Evolutionary conservation across 2,113 vertebrate species (phyloP), one percentile per base, ranked within the genome.

Genomic region (Echinops telfairi): DNA sequence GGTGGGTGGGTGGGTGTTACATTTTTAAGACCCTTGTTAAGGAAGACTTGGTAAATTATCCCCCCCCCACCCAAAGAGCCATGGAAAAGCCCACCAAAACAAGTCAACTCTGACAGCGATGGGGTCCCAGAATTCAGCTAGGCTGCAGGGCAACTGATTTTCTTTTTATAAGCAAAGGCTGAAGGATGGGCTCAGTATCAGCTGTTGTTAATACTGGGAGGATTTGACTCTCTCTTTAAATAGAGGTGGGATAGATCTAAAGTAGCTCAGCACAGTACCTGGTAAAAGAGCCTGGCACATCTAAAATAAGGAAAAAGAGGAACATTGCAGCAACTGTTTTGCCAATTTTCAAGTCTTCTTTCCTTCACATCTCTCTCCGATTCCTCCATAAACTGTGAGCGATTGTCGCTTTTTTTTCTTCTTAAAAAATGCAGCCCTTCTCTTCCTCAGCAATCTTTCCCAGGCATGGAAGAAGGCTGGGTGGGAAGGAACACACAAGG

Each of bases 171-270:
- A 73, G n/a, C 33, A 14, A 58, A 20, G 60, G 60, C 16, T 62
- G 60, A 40, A 86, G 27, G 27, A 33, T 40, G 60, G 60, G 27
- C 9, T 66, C 3, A 17, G 25, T 14, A 22, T 83, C 25, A 3
- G 27, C 31, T n/a, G 9, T 68, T 53, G 64, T n/a, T 53, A 36
- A 81, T 36, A 83, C 1, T 20, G 9, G 1, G 33, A 79, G 62
- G 12, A 33, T 38, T 92, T 71, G 47, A 80, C 29, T 92, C 29
- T 73, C 33, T 27, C 31, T 94, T 84, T 92, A 88, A 84, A 87
- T n/a, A 82, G 68, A 70, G 29, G 66, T 84, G 58, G 66, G 40
- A 60, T 23, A 81, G 66, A 64, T 62, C n/a, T 6, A 68, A 92
- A 94, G 20, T 25, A 80, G 15, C 29, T 84, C 66, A 82, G 57